These are phyloP conservation scores for Lepidocyrtoides sp. DNA, from an alignment of 2,888 invertebrate species.

Conservation along the genomic window DNA sequence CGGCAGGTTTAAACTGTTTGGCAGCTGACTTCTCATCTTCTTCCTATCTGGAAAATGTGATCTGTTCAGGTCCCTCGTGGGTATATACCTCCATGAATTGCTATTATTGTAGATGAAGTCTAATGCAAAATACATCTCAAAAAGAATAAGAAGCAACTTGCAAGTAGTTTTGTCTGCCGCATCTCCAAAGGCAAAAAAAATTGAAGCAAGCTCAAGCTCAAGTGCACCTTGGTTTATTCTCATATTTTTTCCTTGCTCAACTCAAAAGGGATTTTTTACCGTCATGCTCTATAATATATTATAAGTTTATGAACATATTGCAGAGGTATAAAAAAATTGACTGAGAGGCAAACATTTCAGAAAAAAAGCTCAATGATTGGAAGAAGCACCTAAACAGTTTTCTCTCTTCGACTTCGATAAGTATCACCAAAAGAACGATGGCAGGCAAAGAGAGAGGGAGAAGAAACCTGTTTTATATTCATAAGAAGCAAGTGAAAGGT, in stretches of 20 bases:
- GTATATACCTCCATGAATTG: slow-evolving; percentile 1
- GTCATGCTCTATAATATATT: slow-evolving; percentile 26
- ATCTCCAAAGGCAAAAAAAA: not conserved
- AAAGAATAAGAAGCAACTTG: not conserved
- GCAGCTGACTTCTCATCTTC: slow-evolving; percentile 40
- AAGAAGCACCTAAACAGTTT: slow-evolving; percentile 46
- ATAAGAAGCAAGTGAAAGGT: slow-evolving; percentile 66
- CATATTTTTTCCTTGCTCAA: slow-evolving; percentile 19
- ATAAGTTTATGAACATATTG: slow-evolving; percentile 44
- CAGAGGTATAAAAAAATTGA: slow-evolving; percentile 22
- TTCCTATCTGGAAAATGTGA: not conserved
- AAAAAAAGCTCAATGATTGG: slow-evolving; percentile 26
- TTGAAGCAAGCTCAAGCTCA: not conserved
- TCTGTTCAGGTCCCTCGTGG: slow-evolving; percentile 19
- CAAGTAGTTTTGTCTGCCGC: slow-evolving; percentile 61
- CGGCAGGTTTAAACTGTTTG: not conserved
- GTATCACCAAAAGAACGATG: slow-evolving; percentile 50
- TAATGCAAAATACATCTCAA: slow-evolving; percentile 21
- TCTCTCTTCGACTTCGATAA: slow-evolving; percentile 44
- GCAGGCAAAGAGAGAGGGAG: not conserved
- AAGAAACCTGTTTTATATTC: slow-evolving; percentile 70
- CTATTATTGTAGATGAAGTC: not conserved
- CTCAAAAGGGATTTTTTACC: slow-evolving; percentile 3
- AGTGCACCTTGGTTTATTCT: slow-evolving; percentile 10
- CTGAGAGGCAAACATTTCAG: slow-evolving; percentile 21